Percentiles rank a stretch among this genome's conserved stretches.
Conservation (phyloP, 2,888 invertebrate species). For the Ditylenchus weischeri region DNA sequence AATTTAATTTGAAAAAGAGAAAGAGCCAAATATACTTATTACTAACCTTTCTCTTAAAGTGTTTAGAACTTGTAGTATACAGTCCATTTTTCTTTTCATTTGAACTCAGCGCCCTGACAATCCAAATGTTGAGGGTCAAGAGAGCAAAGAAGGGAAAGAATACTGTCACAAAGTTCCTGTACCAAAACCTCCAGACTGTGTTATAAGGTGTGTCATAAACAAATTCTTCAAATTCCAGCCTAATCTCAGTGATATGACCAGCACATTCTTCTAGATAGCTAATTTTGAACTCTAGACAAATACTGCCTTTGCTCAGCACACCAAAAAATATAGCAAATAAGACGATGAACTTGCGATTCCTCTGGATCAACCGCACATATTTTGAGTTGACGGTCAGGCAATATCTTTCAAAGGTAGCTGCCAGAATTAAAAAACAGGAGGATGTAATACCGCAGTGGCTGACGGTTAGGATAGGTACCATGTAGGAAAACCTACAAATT, state of each 20-base stretch:
- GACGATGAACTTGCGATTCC: slow-evolving; percentile 38
- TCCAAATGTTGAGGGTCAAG: slow-evolving; percentile 46
- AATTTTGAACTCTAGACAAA: slow-evolving; percentile 50
- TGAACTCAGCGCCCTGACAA: slow-evolving; percentile 41
- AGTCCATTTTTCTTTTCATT: slow-evolving; percentile 24
- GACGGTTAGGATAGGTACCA: slow-evolving; percentile 55
- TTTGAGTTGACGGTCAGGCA: slow-evolving; percentile 47
- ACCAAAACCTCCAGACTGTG: slow-evolving; percentile 44
- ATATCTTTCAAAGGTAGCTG: slow-evolving; percentile 49
- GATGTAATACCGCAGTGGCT: slow-evolving; percentile 57
- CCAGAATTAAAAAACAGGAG: slow-evolving; percentile 51
- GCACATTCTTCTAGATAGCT: slow-evolving; percentile 37
- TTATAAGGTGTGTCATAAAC: slow-evolving; percentile 51
- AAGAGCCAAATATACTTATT: too few species aligned
- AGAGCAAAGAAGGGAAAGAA: slow-evolving; percentile 56
- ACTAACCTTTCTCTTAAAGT: slow-evolving; percentile 23
- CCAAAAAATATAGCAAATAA: slow-evolving; percentile 47
- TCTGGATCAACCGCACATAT: slow-evolving; percentile 40
- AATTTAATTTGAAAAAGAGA: too few species aligned
- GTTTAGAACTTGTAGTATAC: slow-evolving; percentile 22
- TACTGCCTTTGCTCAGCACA: slow-evolving; percentile 50
- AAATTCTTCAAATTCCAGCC: slow-evolving; percentile 34
- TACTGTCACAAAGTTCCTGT: slow-evolving; percentile 54
- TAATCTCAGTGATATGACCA: slow-evolving; percentile 44
- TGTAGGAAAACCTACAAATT: slow-evolving; percentile 47